Conservation (phyloP, 2,888 invertebrate species). For the Isoperla grammatica region DNA sequence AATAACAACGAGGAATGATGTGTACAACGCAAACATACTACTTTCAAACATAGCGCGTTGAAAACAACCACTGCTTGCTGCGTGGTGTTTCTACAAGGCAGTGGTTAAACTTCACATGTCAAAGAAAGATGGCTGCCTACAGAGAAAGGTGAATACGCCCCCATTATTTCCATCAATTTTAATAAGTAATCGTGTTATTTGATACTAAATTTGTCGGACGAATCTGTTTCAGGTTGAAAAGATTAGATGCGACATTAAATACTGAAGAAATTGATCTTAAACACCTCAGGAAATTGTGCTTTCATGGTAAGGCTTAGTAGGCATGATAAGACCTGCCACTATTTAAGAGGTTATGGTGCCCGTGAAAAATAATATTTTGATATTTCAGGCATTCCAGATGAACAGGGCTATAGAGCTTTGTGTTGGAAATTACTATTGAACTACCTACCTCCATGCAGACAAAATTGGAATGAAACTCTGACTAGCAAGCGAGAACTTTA, state of each 20-base stretch:
- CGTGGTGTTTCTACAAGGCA: too few relatives aligned
- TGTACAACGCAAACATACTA: too few relatives aligned
- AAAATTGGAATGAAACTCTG: slow-evolving; percentile 62
- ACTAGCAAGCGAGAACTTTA: slow-evolving; percentile 72
- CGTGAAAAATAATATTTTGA: slow-evolving; percentile 16
- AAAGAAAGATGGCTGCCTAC: slow-evolving; percentile 37
- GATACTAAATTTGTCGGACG: slow-evolving; percentile 13
- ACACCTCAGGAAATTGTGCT: slow-evolving; percentile 63
- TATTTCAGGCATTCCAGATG: slow-evolving; percentile 76
- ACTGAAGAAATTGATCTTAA: slow-evolving; percentile 65
- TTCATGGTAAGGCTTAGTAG: slow-evolving; percentile 59
- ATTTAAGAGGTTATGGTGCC: background rate
- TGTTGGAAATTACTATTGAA: slow-evolving; percentile 87
- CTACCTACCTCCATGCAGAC: slow-evolving; percentile 68
- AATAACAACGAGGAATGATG: too few relatives aligned
- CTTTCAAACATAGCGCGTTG: too few relatives aligned
- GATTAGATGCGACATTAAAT: slow-evolving; percentile 67
- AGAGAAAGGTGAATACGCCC: slow-evolving; percentile 38
- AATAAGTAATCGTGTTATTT: slow-evolving; percentile 18
- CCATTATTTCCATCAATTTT: slow-evolving; percentile 11
- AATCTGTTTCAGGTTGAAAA: slow-evolving; percentile 61
- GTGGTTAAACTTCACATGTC: too few relatives aligned
- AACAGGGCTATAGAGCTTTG: slow-evolving; percentile 70
- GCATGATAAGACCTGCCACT: slow-evolving; percentile 4
- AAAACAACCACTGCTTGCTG: too few relatives aligned